Evolutionary conservation across 2,888 invertebrate species (phyloP).

Genomic region (Hylaea fasciaria): DNA sequence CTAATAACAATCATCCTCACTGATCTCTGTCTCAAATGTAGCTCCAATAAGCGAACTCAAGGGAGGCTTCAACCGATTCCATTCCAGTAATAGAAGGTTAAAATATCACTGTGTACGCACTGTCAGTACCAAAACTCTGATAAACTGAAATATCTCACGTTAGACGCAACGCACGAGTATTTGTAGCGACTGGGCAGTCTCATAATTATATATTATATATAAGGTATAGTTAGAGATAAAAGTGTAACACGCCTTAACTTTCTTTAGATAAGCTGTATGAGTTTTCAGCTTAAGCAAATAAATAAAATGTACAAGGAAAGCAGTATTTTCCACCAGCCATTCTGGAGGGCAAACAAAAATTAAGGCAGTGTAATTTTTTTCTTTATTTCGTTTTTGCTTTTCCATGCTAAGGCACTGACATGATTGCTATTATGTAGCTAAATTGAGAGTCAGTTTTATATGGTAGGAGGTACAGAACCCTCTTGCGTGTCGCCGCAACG

Average conservation of each 20-base stretch:
- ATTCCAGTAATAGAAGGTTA: conserved; percentile 53
- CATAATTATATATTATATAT: too few species aligned
- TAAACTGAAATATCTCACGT: background rate
- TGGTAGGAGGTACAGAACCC: conserved; percentile 27
- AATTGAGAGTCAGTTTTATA: conserved; percentile 37
- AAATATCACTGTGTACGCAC: conserved; percentile 40
- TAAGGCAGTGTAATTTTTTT: too few species aligned
- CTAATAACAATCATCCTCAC: conserved; percentile 28
- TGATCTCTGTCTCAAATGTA: conserved; percentile 42
- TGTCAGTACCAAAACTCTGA: conserved; percentile 16
- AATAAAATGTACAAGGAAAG: too few species aligned
- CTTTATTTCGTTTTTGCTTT: background rate
- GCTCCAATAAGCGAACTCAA: conserved; percentile 46
- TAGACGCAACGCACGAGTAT: background rate
- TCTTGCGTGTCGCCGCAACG: conserved; percentile 39
- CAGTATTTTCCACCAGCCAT: too few species aligned
- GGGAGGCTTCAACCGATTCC: conserved; percentile 50
- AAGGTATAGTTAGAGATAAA: too few species aligned
- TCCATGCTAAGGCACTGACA: conserved; percentile 10
- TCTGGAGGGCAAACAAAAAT: too few species aligned
- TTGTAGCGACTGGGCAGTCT: too few species aligned
- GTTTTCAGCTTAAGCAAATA: too few species aligned
- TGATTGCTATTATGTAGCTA: conserved; percentile 4
- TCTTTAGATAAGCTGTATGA: too few species aligned
- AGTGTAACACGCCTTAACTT: too few species aligned